Base-by-base conservation (phyloP, 2,113 vertebrate species). In the Orycteropus afer region DNA sequence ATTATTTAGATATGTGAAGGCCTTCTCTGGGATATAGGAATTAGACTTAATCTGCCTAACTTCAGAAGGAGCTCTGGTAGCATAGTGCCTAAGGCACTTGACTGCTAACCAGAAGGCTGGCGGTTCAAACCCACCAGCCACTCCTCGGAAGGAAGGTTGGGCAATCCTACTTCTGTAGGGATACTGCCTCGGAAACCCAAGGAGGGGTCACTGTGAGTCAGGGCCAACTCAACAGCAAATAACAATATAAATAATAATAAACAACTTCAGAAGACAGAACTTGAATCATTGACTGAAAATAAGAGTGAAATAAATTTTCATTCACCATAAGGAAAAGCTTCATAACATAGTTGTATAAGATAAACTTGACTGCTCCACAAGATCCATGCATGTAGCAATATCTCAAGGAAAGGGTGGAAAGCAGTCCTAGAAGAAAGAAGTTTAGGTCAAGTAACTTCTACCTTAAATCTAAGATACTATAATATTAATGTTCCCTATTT, bases 401-500 rank as follows among this genome's bases (percentile, higher is more conserved):
- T 74, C 59, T 79, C 55, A 65, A 67, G 12, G n/a, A 69, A 73
- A 53, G 10, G 69, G 4, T 51, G 57, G 9, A 49, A 91, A 37
- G 7, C 25, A 78, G 91, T 32, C 25, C 20, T 79, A 1, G 53
- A 86, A 77, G 17, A 53, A 86, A 79, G 45, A 61, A 89, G 14
- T 27, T 80, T 65, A 61, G 11, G 2, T 29, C 79, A 27, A 71
- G 42, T 40, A 51, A 91, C 15, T 91, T 87, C 40, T 89, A 69
- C 23, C n/a, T 87, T 89, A 47, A 15, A 3, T 65, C 7, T 71
- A 69, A 85, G 74, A 71, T 77, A 53, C 2, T 18, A 11, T 67
- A 86, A 61, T 59, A 77, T 42, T 83, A 89, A 77, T 90, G 18
- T 37, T 65, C 61, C 47, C 82, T 14, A 89, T 76, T 95, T 89